These are phyloP conservation scores for Euspilapteryx auroguttella DNA, from an alignment of 2,888 invertebrate species.

Conservation along the genomic window DNA sequence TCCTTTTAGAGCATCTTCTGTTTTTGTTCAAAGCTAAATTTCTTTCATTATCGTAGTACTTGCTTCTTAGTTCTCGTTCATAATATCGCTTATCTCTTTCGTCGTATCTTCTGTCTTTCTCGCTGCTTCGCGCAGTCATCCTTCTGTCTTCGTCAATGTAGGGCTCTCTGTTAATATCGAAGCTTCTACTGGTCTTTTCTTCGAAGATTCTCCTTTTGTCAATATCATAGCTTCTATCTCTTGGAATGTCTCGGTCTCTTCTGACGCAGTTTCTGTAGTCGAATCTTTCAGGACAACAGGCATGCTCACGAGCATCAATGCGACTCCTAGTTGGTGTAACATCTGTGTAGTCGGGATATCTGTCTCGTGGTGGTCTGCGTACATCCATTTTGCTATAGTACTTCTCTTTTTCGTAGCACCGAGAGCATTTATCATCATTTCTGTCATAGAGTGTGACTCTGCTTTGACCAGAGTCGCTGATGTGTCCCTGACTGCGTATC, in stretches of 20 bases:
- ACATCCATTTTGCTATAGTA: slow-evolving; percentile 26
- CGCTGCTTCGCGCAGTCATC: slow-evolving; percentile 22
- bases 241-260: slow-evolving; percentile 7
- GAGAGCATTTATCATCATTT: slow-evolving; percentile 15
- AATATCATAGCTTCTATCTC: slow-evolving; percentile 19
- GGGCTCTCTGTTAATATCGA: slow-evolving; percentile 23
- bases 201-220: slow-evolving; percentile 22
- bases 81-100: slow-evolving; percentile 5
- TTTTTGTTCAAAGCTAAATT: slow-evolving; percentile 1
- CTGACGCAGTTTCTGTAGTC: slow-evolving; percentile 20
- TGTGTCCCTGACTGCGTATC: slow-evolving; percentile 13
- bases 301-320: slow-evolving; percentile 9
- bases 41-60: slow-evolving; percentile 6
- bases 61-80: not conserved
- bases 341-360: slow-evolving; percentile 18
- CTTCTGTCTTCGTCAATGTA: slow-evolving; percentile 23
- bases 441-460: not conserved
- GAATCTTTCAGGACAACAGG: slow-evolving; percentile 7
- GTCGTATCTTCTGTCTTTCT: slow-evolving; percentile 19
- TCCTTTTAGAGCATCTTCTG: slow-evolving; percentile 1
- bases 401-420: slow-evolving; percentile 11
- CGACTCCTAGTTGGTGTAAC: slow-evolving; percentile 17
- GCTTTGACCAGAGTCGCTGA: not conserved
- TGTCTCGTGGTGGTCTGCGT: slow-evolving; percentile 5
- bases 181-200: slow-evolving; percentile 36